Conservation (phyloP, 1,140 invertebrate genomes). For the Gryllus bimaculatus region DNA sequence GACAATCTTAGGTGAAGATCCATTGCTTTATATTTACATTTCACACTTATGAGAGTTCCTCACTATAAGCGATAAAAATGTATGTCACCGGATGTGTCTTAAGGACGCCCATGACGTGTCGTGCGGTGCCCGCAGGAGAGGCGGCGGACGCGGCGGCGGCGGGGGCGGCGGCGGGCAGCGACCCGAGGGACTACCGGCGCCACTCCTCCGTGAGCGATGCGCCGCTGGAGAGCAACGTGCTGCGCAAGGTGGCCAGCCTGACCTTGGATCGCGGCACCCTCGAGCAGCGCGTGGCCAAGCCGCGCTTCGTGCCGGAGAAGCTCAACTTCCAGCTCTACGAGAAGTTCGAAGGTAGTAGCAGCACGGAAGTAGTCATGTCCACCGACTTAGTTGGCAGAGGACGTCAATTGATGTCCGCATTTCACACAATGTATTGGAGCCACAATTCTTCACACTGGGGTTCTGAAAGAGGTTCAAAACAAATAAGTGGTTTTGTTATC, state of each 20-base stretch:
- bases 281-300: constrained; percentile 50
- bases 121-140: background rate
- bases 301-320: constrained; percentile 72
- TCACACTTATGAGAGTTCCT: too few relatives aligned
- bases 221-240: constrained; percentile 52
- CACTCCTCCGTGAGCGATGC: constrained; percentile 39
- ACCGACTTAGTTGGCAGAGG: too few relatives aligned
- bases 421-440: too few relatives aligned
- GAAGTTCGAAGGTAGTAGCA: constrained; percentile 87
- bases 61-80: too few relatives aligned
- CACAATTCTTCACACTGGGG: too few relatives aligned
- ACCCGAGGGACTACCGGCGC: constrained; percentile 28
- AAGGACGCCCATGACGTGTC: too few relatives aligned
- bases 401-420: too few relatives aligned
- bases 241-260: constrained; percentile 74
- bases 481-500: too few relatives aligned
- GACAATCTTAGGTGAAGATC: too few relatives aligned
- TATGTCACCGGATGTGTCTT: too few relatives aligned
- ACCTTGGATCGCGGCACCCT: constrained; percentile 56
- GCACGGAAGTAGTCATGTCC: constrained; percentile 14
- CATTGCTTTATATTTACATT: too few relatives aligned
- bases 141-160: background rate
- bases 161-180: background rate
- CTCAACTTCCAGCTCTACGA: constrained; percentile 72
- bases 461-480: too few relatives aligned